Base-by-base conservation (phyloP, 2,888 invertebrate genomes). In the Diogma glabrata region DNA sequence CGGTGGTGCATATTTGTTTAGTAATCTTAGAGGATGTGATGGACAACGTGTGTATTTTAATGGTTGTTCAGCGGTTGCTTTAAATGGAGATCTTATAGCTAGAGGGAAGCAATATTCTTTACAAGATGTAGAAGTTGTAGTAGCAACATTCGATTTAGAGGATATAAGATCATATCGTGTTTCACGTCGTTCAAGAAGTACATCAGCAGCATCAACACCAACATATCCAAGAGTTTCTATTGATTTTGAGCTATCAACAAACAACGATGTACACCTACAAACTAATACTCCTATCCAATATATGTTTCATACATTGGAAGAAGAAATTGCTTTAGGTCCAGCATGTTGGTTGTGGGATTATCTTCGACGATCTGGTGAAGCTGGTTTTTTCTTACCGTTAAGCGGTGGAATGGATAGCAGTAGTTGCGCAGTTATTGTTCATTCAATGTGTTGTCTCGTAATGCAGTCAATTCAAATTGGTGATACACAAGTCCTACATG, bases 321-420 rank as follows among this genome's bases (percentile, higher is more conserved):
- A 92, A 66, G 91, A 92, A 71, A 91, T 91, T 52, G 82, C 86
- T 46, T 59, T 77, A 59, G 97, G 94, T 1, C 95, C 97, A 1
- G 96, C 97, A 0, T 93, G 94, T 63, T 99, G 97, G 96, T 72
- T 99, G 16, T 99, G 99, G 99, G 97, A 99, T 66, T 99, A 97
- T 67, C 72, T 97, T 9, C 74, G 91, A 36, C 77, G 92, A 7
- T 89, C 89, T 0, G 88, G 89, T 0, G 93, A 95, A 69, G 92
- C 94, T 17, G 99, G 99, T 1, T 99, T 90, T 72, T 97, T 99
- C 65, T 70, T 99, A 33, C 96, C 99, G 0, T 73, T 99, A 1
- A 96, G 96, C 67, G 99, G 99, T 1, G 99, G 99, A 0, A 87
- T 96, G 0, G 99, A 99, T 71, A 96, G 96, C 1, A 86, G 94